Evolutionary conservation across 2,113 vertebrate genomes (phyloP).

Genomic region (Elephantulus edwardii): DNA sequence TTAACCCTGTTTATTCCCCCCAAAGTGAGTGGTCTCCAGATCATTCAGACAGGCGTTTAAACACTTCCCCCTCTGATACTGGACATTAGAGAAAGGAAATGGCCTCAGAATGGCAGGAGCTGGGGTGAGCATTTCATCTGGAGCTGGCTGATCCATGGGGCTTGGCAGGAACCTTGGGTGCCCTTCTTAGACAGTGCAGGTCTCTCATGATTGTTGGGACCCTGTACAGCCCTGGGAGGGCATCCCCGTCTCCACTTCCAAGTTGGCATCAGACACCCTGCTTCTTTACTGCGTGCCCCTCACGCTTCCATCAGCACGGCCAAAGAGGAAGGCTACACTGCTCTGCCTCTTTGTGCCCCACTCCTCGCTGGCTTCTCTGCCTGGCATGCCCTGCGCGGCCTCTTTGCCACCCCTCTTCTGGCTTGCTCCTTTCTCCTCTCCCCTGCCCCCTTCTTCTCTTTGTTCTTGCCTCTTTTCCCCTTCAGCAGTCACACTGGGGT

Average conservation of each 20-base stretch:
- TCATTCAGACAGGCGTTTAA: conserved; percentile 31
- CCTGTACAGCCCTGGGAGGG: not conserved
- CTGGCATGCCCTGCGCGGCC: too few relatives aligned
- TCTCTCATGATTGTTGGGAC: not conserved
- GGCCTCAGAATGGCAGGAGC: not conserved
- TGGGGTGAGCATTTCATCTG: not conserved
- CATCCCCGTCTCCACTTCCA: not conserved
- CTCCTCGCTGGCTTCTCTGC: not conserved
- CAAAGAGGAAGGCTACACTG: not conserved
- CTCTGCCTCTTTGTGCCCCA: too few relatives aligned
- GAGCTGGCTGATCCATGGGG: not conserved
- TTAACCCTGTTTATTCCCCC: conserved; percentile 76
- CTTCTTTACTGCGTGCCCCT: not conserved
- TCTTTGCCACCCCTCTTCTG: not conserved
- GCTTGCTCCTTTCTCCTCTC: not conserved
- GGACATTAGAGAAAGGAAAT: not conserved
- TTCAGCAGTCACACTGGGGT: not conserved
- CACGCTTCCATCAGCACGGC: not conserved
- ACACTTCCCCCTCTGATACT: conserved; percentile 1
- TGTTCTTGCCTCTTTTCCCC: conserved; percentile 21
- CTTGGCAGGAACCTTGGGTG: not conserved
- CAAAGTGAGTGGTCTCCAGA: conserved; percentile 50
- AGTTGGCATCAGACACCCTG: too few relatives aligned
- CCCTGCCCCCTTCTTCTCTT: not conserved
- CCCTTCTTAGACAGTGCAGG: not conserved